These are phyloP conservation scores for Seriola quinqueradiata DNA, from an alignment of 2,113 vertebrate genomes.

Conservation along the genomic window DNA sequence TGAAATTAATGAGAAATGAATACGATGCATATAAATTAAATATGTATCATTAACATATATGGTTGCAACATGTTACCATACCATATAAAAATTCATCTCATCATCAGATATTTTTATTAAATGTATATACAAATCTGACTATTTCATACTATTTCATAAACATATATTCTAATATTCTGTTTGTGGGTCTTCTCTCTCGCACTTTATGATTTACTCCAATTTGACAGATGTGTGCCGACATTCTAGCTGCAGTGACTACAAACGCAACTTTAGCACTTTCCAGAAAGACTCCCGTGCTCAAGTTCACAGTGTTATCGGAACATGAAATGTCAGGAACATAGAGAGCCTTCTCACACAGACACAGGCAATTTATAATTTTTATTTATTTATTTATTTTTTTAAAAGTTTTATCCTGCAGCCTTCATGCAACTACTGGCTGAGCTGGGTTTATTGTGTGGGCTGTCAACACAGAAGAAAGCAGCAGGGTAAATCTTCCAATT, in stretches of 20 bases:
- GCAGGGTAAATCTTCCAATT: neutral
- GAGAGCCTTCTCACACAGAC: slow-evolving; percentile 11
- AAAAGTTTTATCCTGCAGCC: neutral
- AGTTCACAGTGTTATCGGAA: slow-evolving; percentile 22
- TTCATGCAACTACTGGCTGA: neutral
- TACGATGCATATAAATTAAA: too few relatives aligned
- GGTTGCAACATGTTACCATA: too few relatives aligned
- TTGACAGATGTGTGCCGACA: neutral
- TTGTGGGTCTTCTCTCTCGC: too few relatives aligned
- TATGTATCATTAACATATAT: too few relatives aligned
- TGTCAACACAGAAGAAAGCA: neutral
- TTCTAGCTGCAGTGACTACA: too few relatives aligned
- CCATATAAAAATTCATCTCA: too few relatives aligned
- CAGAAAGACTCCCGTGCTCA: neutral
- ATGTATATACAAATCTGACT: too few relatives aligned
- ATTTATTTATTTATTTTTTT: neutral
- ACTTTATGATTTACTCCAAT: neutral
- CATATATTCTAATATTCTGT: too few relatives aligned
- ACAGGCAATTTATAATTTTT: slow-evolving; percentile 9
- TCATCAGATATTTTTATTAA: too few relatives aligned
- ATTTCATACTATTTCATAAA: too few relatives aligned
- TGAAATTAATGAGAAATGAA: too few relatives aligned
- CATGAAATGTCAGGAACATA: slow-evolving; percentile 37
- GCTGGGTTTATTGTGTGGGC: slow-evolving; percentile 8
- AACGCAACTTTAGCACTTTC: neutral